Evolutionary conservation across 1,140 invertebrate genomes (phyloP).

Genomic region (Papilio glaucus): DNA sequence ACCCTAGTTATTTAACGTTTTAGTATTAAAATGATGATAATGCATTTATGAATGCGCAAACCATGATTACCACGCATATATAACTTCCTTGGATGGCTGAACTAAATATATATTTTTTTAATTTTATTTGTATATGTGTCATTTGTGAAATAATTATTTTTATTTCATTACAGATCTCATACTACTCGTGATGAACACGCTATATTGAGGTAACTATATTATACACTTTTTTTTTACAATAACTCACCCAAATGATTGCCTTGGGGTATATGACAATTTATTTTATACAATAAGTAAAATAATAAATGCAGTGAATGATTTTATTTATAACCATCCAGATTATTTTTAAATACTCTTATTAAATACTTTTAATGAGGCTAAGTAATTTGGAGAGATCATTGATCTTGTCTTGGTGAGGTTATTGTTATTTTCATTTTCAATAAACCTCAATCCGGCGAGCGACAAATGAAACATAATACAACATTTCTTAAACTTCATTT

Average conservation of each 20-base stretch:
- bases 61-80: conserved; percentile 81
- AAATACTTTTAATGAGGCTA: conserved; percentile 59
- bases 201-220: not conserved
- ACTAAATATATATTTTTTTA: conserved; percentile 6
- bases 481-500: conserved; percentile 27
- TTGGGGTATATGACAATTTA: too few relatives aligned
- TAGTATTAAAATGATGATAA: conserved; percentile 70
- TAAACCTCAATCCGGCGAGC: conserved; percentile 78
- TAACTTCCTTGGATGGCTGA: conserved; percentile 83
- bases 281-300: too few relatives aligned
- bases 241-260: too few relatives aligned
- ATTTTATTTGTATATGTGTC: conserved; percentile 5
- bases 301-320: too few relatives aligned
- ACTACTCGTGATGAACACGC: not conserved
- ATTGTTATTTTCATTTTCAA: conserved; percentile 69
- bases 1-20: not conserved
- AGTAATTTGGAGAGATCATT: conserved; percentile 70
- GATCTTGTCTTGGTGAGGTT: conserved; percentile 78
- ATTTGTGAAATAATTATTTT: conserved; percentile 38
- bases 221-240: too few relatives aligned
- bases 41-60: conserved; percentile 78
- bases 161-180: conserved; percentile 24
- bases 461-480: conserved; percentile 44
- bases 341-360: conserved; percentile 47
- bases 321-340: conserved; percentile 43